Evolutionary conservation across 2,888 invertebrate species (phyloP).

Genomic region (Standfussiana lucernea): DNA sequence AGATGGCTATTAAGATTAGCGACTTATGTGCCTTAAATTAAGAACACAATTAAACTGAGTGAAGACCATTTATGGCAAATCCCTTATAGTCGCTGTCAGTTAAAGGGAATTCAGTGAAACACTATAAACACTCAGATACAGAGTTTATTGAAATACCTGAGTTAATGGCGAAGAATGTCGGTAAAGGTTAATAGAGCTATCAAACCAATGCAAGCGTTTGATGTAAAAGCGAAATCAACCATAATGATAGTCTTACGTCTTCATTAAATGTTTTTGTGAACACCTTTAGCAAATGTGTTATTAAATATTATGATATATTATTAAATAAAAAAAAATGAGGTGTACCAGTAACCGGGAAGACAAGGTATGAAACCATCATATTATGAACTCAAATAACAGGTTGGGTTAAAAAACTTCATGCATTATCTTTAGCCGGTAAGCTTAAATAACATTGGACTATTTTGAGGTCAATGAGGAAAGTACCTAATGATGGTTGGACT

Average conservation of each 20-base stretch:
- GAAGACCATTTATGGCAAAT: not conserved
- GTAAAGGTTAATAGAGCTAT: slow-evolving; percentile 52
- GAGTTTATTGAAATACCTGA: slow-evolving; percentile 22
- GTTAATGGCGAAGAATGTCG: slow-evolving; percentile 20
- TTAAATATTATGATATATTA: not conserved
- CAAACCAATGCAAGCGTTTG: slow-evolving; percentile 24
- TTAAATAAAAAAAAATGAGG: not conserved
- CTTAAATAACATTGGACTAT: not conserved
- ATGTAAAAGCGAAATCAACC: slow-evolving; percentile 32
- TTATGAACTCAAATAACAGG: not conserved
- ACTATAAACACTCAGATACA: not conserved
- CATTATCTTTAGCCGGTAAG: not conserved
- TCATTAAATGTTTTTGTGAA: slow-evolving; percentile 37
- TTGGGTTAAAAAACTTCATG: not conserved
- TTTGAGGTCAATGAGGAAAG: not conserved
- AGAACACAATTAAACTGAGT: not conserved
- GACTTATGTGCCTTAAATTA: not conserved
- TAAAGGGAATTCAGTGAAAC: not conserved
- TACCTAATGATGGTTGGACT: too few relatives aligned
- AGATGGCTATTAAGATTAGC: not conserved
- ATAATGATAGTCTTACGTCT: slow-evolving; percentile 33
- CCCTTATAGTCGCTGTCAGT: not conserved
- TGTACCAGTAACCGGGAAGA: not conserved
- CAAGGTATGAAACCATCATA: not conserved
- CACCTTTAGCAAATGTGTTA: not conserved